Evolutionary conservation across 2,797 vertebrate species (phyloP).

Genomic region (Malurus leucopterus): DNA sequence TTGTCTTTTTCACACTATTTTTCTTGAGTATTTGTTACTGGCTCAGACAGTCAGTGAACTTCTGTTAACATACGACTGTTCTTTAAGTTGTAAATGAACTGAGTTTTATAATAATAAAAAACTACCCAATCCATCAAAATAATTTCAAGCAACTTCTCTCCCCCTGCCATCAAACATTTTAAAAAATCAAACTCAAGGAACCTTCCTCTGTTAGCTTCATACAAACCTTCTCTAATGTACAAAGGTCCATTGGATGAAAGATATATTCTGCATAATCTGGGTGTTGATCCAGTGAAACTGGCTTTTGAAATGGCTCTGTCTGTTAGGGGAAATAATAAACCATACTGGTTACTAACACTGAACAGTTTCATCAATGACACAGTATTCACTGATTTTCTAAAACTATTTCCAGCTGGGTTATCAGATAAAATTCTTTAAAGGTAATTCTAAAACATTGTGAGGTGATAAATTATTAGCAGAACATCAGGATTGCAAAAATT

Average conservation of each 20-base stretch:
- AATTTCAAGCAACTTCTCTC: not conserved
- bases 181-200: not conserved
- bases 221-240: conserved; percentile 95
- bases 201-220: not conserved
- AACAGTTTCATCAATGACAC: not conserved
- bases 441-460: not conserved
- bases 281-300: conserved; percentile 94
- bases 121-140: not conserved
- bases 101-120: not conserved
- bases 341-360: not conserved
- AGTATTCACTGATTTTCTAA: not conserved
- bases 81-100: not conserved
- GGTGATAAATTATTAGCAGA: not conserved
- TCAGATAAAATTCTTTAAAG: not conserved
- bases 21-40: not conserved
- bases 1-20: not conserved
- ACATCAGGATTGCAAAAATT: not conserved
- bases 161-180: not conserved
- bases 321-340: conserved; percentile 49
- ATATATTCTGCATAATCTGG: conserved; percentile 98
- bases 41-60: not conserved
- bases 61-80: not conserved
- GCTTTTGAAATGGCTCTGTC: conserved; percentile 98
- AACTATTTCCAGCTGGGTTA: not conserved
- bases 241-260: conserved; percentile 97